Conservation (phyloP, 2,888 invertebrate genomes). For the Microplitis deprimator region DNA sequence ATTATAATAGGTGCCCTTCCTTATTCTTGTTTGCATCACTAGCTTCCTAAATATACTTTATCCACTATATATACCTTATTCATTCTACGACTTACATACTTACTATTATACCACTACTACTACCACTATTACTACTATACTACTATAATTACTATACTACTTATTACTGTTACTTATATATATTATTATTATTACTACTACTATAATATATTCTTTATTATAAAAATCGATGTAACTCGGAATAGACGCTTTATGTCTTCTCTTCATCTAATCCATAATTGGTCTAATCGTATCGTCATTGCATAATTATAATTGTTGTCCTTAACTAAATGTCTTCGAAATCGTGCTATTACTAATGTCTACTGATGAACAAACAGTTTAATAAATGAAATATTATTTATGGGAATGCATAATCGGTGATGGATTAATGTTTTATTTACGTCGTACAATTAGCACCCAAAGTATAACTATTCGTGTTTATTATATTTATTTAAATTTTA, state of each 20-base stretch:
- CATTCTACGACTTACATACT: slow-evolving; percentile 30
- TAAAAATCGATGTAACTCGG: background rate
- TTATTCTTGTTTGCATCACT: slow-evolving; percentile 20
- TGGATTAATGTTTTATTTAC: slow-evolving; percentile 14
- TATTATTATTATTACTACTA: slow-evolving; percentile 18
- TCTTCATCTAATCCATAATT: background rate
- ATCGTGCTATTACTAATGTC: background rate
- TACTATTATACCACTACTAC: background rate
- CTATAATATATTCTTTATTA: background rate
- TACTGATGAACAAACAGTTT: background rate
- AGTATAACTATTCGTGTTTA: slow-evolving; percentile 19
- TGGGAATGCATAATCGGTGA: slow-evolving; percentile 15
- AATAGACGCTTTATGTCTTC: slow-evolving; percentile 5
- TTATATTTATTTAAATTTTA: slow-evolving; percentile 15
- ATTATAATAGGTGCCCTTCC: slow-evolving; percentile 14
- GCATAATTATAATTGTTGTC: background rate
- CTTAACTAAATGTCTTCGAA: background rate
- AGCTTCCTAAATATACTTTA: slow-evolving; percentile 18
- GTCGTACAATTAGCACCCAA: background rate
- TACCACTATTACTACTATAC: slow-evolving; percentile 17
- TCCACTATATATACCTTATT: slow-evolving; percentile 10
- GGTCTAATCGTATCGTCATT: background rate
- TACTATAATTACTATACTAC: slow-evolving; percentile 6
- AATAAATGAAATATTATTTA: background rate
- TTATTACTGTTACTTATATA: slow-evolving; percentile 24